Evolutionary conservation across 2,113 vertebrate genomes (phyloP).

Genomic region (Haliaeetus leucogaster): DNA sequence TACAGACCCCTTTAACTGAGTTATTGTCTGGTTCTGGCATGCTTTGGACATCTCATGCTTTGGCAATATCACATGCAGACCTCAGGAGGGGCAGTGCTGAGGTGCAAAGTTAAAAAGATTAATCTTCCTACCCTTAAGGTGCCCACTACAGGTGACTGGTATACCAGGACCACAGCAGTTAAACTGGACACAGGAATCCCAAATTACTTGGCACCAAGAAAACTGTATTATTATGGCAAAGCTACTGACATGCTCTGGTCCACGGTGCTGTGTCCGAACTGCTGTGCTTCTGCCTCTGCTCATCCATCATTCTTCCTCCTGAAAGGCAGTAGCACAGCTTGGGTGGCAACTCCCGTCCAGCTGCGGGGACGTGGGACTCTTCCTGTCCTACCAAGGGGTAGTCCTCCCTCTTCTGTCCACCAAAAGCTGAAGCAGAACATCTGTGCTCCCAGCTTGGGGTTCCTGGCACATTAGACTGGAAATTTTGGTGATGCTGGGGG

Average conservation of each 20-base stretch:
- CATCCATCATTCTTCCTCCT: neutral
- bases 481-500: neutral
- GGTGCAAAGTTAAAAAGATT: neutral
- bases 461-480: neutral
- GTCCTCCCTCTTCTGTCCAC: neutral
- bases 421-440: neutral
- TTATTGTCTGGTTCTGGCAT: neutral
- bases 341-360: neutral
- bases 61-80: neutral
- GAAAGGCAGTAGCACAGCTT: neutral
- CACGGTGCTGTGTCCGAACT: neutral
- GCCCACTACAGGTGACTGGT: neutral
- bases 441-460: neutral
- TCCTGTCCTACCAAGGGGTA: neutral
- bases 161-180: neutral
- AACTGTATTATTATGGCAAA: neutral
- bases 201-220: neutral
- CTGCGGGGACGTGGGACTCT: accelerated
- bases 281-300: neutral
- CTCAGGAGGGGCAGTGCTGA: neutral
- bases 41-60: neutral
- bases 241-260: neutral
- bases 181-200: neutral
- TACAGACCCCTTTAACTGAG: neutral
- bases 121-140: neutral